Evolutionary conservation across 2,888 invertebrate genomes (phyloP).

Genomic region (Dendrolimus pini): DNA sequence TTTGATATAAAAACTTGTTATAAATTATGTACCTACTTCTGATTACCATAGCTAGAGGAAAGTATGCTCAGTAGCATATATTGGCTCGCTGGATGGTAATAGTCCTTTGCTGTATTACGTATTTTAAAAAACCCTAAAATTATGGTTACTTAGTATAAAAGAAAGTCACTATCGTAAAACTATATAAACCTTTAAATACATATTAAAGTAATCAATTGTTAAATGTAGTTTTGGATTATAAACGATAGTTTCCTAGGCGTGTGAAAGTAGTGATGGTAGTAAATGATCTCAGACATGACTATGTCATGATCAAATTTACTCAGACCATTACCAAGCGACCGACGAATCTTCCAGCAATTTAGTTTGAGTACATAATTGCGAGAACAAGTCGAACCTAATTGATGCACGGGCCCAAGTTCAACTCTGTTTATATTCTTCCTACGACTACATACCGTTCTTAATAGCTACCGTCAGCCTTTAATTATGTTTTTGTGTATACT

Average conservation of each 20-base stretch:
- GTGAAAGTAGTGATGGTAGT: constrained; percentile 29
- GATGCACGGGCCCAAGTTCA: constrained; percentile 59
- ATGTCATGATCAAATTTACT: constrained; percentile 48
- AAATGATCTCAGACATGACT: constrained; percentile 29
- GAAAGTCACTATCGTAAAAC: too few relatives aligned
- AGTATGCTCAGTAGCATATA: too few relatives aligned
- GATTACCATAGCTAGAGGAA: too few relatives aligned
- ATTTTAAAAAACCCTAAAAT: too few relatives aligned
- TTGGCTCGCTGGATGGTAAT: too few relatives aligned
- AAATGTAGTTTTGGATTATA: not conserved
- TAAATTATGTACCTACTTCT: too few relatives aligned
- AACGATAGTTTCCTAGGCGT: constrained; percentile 22
- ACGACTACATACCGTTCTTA: not conserved
- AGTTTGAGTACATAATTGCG: constrained; percentile 72
- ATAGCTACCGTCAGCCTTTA: constrained; percentile 1
- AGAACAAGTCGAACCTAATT: constrained; percentile 70
- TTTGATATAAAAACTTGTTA: too few relatives aligned
- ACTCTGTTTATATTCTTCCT: constrained; percentile 46
- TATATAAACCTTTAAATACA: too few relatives aligned
- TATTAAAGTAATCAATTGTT: not conserved
- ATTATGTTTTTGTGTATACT: constrained; percentile 1
- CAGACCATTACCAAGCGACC: constrained; percentile 52
- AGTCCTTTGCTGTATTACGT: too few relatives aligned
- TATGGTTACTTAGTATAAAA: too few relatives aligned
- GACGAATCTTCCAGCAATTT: constrained; percentile 68